Percentiles rank a stretch among this genome's conserved stretches.
Evolutionary conservation across 1,140 invertebrate genomes (phyloP).

Genomic region (Drosophila suzukii): DNA sequence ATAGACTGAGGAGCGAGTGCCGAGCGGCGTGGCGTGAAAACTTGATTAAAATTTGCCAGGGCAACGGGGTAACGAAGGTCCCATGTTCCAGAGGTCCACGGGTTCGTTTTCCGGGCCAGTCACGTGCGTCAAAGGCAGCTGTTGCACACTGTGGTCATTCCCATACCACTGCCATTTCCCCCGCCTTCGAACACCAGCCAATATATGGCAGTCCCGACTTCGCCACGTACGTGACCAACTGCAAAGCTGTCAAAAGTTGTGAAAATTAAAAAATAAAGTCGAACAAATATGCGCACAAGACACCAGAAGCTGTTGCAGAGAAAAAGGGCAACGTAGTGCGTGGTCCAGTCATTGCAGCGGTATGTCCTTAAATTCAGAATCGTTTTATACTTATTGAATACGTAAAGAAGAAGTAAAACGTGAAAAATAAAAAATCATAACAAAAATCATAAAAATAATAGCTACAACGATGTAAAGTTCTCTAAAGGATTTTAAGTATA

Average conservation of each 20-base stretch:
- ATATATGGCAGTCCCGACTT: slow-evolving; percentile 62
- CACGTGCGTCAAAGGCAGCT: slow-evolving; percentile 74
- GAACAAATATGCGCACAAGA: slow-evolving; percentile 69
- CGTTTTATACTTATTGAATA: background rate
- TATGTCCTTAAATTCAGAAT: slow-evolving; percentile 3
- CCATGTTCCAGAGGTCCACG: background rate
- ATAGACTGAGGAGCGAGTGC: slow-evolving; percentile 62
- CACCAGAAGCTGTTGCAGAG: slow-evolving; percentile 9
- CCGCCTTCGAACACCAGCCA: slow-evolving; percentile 32
- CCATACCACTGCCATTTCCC: background rate
- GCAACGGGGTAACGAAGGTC: slow-evolving; percentile 43
- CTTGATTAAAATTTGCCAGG: slow-evolving; percentile 77
- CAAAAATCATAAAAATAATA: background rate
- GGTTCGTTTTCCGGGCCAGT: slow-evolving; percentile 25
- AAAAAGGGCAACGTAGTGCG: slow-evolving; percentile 4
- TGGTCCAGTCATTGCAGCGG: background rate
- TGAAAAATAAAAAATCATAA: background rate
- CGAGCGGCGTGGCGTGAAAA: slow-evolving; percentile 58
- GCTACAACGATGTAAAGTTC: too few relatives aligned
- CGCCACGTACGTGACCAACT: slow-evolving; percentile 70
- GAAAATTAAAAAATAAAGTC: slow-evolving; percentile 82
- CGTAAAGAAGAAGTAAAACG: background rate
- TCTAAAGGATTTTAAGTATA: too few relatives aligned
- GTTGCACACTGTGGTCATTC: slow-evolving; percentile 61
- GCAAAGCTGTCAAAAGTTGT: slow-evolving; percentile 79